Conservation (phyloP, 1,140 invertebrate genomes). For the Hetaerina americana region DNA sequence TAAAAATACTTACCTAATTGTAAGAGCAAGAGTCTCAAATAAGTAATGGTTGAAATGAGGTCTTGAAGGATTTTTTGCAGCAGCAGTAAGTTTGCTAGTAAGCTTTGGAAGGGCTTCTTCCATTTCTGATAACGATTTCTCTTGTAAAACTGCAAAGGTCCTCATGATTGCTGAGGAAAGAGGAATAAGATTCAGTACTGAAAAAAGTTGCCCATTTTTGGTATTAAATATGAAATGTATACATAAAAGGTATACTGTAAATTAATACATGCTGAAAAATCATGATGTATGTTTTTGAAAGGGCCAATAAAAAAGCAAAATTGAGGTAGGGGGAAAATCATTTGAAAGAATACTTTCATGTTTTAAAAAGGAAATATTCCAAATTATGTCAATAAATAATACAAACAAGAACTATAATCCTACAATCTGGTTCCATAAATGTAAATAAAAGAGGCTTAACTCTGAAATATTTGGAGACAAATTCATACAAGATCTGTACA, state of each 20-base stretch:
- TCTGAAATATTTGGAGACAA: too few species aligned
- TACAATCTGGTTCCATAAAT: too few species aligned
- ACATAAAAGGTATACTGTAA: conserved; percentile 13
- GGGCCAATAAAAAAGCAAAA: too few species aligned
- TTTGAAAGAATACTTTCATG: too few species aligned
- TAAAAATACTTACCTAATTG: conserved; percentile 64
- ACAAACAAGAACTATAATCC: too few species aligned
- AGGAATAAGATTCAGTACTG: conserved; percentile 6
- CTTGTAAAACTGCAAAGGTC: conserved; percentile 67
- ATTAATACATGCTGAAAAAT: conserved; percentile 8
- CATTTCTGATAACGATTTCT: conserved; percentile 66
- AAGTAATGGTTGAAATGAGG: conserved; percentile 97
- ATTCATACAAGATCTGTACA: too few species aligned
- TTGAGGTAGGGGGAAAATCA: too few species aligned
- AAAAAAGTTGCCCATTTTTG: not conserved
- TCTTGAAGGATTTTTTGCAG: conserved; percentile 89
- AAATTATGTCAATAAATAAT: too few species aligned
- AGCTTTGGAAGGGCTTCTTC: conserved; percentile 66
- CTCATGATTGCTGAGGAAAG: conserved; percentile 68
- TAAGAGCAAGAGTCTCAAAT: conserved; percentile 84
- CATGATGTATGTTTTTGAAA: conserved; percentile 5
- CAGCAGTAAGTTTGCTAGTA: conserved; percentile 64
- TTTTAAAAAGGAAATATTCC: too few species aligned
- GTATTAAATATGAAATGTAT: conserved; percentile 7
- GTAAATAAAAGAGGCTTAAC: too few species aligned